Conservation (phyloP, 92 coral and sea anemone genomes). For the Parazoanthus atlanticus region DNA sequence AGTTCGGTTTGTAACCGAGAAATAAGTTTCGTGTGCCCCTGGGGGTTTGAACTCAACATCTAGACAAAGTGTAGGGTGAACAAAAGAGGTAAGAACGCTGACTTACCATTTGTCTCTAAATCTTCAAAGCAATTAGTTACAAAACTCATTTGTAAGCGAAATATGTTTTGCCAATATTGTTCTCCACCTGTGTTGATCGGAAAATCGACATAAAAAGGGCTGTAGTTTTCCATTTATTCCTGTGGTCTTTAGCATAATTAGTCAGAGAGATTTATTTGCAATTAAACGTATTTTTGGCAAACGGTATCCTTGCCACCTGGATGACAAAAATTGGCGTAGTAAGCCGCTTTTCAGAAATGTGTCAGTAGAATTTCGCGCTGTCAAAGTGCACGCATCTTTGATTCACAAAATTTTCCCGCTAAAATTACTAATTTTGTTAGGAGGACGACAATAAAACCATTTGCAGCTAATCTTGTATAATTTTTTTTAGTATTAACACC, state of each 20-base stretch:
- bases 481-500: background rate
- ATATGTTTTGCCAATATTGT: slow-evolving; percentile 9
- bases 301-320: slow-evolving; percentile 28
- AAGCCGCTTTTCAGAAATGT: slow-evolving; percentile 1
- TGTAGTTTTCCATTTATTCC: slow-evolving; percentile 9
- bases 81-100: slow-evolving; percentile 41
- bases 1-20: slow-evolving; percentile 12
- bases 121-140: slow-evolving; percentile 26
- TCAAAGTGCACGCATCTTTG: slow-evolving; percentile 23
- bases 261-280: slow-evolving; percentile 2
- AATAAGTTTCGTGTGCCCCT: slow-evolving; percentile 34
- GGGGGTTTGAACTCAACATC: slow-evolving; percentile 30
- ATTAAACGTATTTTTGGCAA: slow-evolving; percentile 19
- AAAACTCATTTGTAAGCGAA: slow-evolving; percentile 2
- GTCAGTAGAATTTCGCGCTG: slow-evolving; percentile 4
- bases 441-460: background rate
- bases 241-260: slow-evolving; percentile 33
- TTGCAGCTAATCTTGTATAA: background rate
- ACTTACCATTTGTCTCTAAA: slow-evolving; percentile 28
- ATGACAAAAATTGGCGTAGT: background rate
- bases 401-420: background rate
- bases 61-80: slow-evolving; percentile 15
- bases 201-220: slow-evolving; percentile 6
- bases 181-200: background rate
- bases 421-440: background rate